A percentile compares a stretch with the other conserved stretches of the same genome.
Conservation (phyloP, 2,888 invertebrate species). For the Amphimallon solstitiale region DNA sequence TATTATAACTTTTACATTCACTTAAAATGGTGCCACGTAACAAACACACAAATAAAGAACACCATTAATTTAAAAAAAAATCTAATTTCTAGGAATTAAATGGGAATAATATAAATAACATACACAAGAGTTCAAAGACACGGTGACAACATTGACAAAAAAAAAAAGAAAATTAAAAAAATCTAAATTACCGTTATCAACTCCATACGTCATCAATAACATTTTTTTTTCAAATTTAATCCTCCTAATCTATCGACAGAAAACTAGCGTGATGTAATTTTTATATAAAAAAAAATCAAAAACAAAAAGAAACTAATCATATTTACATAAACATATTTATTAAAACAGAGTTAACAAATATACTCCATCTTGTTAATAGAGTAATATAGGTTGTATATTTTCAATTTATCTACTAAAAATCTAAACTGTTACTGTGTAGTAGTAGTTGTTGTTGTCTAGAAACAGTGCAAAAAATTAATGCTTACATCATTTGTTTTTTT, state of each 20-base stretch:
- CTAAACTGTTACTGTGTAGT: conserved; percentile 1
- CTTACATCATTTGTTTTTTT: conserved; percentile 11
- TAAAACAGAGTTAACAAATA: conserved; percentile 49
- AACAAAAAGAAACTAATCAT: conserved; percentile 29
- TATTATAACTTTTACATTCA: not conserved
- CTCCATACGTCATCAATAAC: conserved; percentile 21
- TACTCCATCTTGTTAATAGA: conserved; percentile 41
- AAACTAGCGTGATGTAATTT: conserved; percentile 31
- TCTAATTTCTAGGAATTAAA: too few relatives aligned
- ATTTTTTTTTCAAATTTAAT: not conserved
- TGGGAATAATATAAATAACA: too few relatives aligned
- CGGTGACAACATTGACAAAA: too few relatives aligned
- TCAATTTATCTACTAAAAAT: conserved; percentile 18
- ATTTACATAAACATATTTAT: conserved; percentile 46
- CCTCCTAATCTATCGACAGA: not conserved
- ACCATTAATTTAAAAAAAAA: too few relatives aligned
- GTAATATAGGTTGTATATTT: conserved; percentile 18
- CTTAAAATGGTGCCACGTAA: not conserved
- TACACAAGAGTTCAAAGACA: too few relatives aligned
- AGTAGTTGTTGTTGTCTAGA: not conserved
- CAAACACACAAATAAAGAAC: too few relatives aligned
- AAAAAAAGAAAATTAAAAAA: not conserved
- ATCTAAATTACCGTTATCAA: conserved; percentile 23
- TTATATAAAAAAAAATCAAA: conserved; percentile 16
- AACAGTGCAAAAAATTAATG: conserved; percentile 9